phyloP scores from a whole-genome alignment of 2,888 invertebrate species.

The Papilio elwesi region DNA sequence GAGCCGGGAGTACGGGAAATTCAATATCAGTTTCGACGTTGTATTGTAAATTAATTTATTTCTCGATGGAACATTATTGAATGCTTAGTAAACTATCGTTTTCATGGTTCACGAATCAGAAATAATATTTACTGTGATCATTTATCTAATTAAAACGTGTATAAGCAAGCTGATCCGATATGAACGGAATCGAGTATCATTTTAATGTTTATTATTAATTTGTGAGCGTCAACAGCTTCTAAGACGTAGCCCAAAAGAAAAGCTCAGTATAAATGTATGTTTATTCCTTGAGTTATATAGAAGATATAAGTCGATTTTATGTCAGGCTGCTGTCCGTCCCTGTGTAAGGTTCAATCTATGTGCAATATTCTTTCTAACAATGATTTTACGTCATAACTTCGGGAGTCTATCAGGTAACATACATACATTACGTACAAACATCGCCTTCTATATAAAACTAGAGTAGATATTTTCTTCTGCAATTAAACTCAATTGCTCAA shows the following conservation, averaged over 20 bases:
- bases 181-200: background rate
- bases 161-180: conserved; percentile 1
- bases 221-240: background rate
- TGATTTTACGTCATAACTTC: too few species aligned
- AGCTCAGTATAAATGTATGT: background rate
- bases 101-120: conserved; percentile 11
- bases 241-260: background rate
- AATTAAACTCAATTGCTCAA: background rate
- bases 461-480: background rate
- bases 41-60: conserved; percentile 10
- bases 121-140: conserved; percentile 1
- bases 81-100: conserved; percentile 8
- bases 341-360: too few species aligned
- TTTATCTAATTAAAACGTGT: conserved; percentile 15
- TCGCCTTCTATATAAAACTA: background rate
- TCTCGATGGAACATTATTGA: conserved; percentile 2
- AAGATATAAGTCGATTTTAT: background rate
- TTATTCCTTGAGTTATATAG: background rate
- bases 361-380: too few species aligned
- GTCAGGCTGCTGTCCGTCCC: background rate
- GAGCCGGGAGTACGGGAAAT: conserved; percentile 20
- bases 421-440: too few species aligned
- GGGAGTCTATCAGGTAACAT: too few species aligned
- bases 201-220: conserved; percentile 9
- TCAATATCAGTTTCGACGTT: conserved; percentile 15